A percentile compares a stretch with the other conserved stretches of the same genome.
These are phyloP conservation scores for Mus caroli DNA, from an alignment of 2,797 vertebrate genomes.

Conservation along the genomic window DNA sequence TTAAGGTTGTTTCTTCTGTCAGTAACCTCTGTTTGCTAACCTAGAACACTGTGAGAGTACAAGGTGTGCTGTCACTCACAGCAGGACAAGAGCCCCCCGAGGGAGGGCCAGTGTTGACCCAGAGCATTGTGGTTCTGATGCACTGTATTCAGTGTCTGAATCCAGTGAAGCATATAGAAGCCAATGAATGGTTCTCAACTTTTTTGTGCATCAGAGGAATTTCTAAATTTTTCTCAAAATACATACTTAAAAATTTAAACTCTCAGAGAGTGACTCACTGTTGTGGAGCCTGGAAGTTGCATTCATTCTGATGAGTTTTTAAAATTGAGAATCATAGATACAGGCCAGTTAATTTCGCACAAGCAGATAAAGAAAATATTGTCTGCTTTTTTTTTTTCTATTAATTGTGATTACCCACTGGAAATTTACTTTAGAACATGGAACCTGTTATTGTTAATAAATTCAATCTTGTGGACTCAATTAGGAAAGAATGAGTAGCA, in stretches of 20 bases:
- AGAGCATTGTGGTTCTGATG: not conserved
- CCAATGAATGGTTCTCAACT: not conserved
- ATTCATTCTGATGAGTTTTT: constrained; percentile 60
- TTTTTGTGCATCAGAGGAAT: constrained; percentile 31
- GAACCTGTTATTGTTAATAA: constrained; percentile 44
- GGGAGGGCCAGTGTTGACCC: not conserved
- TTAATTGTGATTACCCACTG: constrained; percentile 60
- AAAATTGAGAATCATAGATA: constrained; percentile 26
- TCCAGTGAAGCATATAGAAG: constrained; percentile 48
- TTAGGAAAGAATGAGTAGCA: constrained; percentile 53
- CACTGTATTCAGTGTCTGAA: constrained; percentile 15
- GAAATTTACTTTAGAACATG: constrained; percentile 60
- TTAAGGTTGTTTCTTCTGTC: constrained; percentile 45
- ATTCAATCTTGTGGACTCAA: constrained; percentile 42
- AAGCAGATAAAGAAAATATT: constrained; percentile 41
- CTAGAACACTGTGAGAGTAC: not conserved
- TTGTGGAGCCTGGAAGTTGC: constrained; percentile 3
- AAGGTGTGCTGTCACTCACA: constrained; percentile 32
- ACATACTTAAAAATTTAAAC: constrained; percentile 34
- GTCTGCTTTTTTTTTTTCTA: not conserved
- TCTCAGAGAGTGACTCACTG: constrained; percentile 45
- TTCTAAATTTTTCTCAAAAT: constrained; percentile 64
- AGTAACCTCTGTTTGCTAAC: constrained; percentile 47
- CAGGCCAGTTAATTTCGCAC: constrained; percentile 36
- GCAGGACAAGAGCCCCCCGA: not conserved